Conservation (phyloP, 37 sponge, comb jelly and placozoan genomes). For the Diacarnus erythraeanus region DNA sequence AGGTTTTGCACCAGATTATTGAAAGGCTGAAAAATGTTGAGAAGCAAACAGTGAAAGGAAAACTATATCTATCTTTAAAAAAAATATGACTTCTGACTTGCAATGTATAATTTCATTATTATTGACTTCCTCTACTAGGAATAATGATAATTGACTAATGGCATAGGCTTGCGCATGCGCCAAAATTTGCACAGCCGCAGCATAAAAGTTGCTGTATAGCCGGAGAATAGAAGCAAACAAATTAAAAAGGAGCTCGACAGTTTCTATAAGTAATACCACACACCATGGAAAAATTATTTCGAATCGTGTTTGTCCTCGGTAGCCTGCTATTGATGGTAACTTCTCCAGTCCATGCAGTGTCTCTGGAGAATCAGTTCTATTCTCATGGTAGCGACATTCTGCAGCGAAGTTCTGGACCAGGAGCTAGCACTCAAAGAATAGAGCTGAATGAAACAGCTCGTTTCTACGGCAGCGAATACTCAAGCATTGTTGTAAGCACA, state of each 20-base stretch:
- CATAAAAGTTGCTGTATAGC: too few relatives aligned
- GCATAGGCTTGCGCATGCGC: too few relatives aligned
- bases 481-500: neutral
- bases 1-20: conserved; percentile 53
- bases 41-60: conserved; percentile 58
- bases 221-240: too few relatives aligned
- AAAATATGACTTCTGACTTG: too few relatives aligned
- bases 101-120: too few relatives aligned
- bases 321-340: neutral
- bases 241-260: too few relatives aligned
- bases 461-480: neutral
- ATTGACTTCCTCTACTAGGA: too few relatives aligned
- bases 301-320: neutral
- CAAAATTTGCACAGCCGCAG: too few relatives aligned
- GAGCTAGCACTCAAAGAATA: neutral
- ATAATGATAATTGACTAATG: too few relatives aligned
- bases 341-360: neutral
- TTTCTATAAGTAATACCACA: neutral
- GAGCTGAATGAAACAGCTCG: neutral
- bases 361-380: neutral
- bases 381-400: neutral
- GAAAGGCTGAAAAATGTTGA: conserved; percentile 56
- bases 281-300: neutral
- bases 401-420: neutral
- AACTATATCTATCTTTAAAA: conserved; percentile 68